These are phyloP conservation scores for Scaptodrosophila latifasciaeformis DNA, from an alignment of 2,888 invertebrate species.

Conservation along the genomic window DNA sequence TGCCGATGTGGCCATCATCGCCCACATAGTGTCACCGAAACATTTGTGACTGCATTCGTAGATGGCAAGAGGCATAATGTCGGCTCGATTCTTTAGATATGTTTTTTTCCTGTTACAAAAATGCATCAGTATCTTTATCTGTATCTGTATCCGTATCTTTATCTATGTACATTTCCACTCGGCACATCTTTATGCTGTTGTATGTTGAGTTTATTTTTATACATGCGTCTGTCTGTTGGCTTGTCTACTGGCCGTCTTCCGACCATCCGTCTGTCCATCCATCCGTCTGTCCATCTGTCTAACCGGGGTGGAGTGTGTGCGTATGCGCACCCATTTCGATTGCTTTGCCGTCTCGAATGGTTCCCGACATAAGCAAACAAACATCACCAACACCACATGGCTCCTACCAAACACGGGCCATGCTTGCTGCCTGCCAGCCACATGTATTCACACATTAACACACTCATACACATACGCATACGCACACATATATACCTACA, in stretches of 20 bases:
- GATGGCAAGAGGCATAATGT: background rate
- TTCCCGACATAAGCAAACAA: background rate
- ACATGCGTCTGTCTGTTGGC: slow-evolving; percentile 12
- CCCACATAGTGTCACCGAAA: too few species aligned
- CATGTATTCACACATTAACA: too few species aligned
- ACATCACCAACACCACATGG: too few species aligned
- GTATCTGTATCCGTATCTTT: slow-evolving; percentile 13
- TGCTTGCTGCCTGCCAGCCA: too few species aligned
- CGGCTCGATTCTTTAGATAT: background rate
- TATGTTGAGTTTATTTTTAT: slow-evolving; percentile 19
- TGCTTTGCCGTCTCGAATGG: background rate
- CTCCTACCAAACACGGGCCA: too few species aligned
- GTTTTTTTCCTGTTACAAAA: background rate
- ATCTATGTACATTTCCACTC: slow-evolving; percentile 5
- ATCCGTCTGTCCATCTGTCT: too few species aligned
- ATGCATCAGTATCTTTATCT: background rate
- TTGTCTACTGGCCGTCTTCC: slow-evolving; percentile 17
- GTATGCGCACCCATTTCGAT: background rate
- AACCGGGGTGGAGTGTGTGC: background rate
- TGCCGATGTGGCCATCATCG: background rate
- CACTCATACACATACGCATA: too few species aligned
- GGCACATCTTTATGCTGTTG: slow-evolving; percentile 9
- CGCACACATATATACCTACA: too few species aligned
- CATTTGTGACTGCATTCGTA: too few species aligned
- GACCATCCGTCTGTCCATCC: too few species aligned